Base-by-base conservation (phyloP, 2,888 invertebrate species). In the Spodoptera exigua region DNA sequence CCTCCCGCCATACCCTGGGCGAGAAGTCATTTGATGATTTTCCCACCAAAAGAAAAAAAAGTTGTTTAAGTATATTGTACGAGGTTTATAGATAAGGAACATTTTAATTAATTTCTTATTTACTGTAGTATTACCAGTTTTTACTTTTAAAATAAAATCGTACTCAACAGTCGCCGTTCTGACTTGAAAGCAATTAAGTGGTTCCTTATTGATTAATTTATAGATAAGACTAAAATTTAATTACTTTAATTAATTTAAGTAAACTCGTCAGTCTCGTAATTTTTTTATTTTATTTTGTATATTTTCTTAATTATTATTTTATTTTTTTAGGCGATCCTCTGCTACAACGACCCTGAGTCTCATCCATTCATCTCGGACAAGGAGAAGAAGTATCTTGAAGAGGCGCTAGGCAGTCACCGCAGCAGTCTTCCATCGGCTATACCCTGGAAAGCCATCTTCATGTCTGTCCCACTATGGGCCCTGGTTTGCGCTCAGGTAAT, bases 331-430 rank as follows among this genome's bases (percentile, higher is more conserved):
- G 87, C 94, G 32, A 74, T 95, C n/a, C 89, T 96, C 21, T 96
- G 96, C 84, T 96, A 95, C 87, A 96, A 95, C 75, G 96, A 96
- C 74, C 97, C 97, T 1, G 95, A 95, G 49, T 95, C 95, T 1
- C 97, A 97, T 89, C 97, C 97, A 0, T 97, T 95, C 82, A 97
- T 97, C 69, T 95, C 96, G 47, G 96, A 96, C 55, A 94, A 95
- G 59, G 97, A 97, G 84, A 95, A 95, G 83, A 95, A 95, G 41
- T 97, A 95, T 80, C 87, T 97, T 13, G 93, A 95, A 76, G 95
- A 96, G 80, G 95, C 96, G 52, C 89, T 97, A 52, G 95, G 96
- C 21, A 90, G 89, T 21, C 93, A 93, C 61, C 92, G 92, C 36
- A 92, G 91, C 68, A 94, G 94, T 67, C 92, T 93, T 61, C 91